Percentiles rank a stretch among this genome's conserved stretches.
These are phyloP conservation scores for Argentina silus DNA, from an alignment of 2,797 vertebrate genomes.

Conservation along the genomic window DNA sequence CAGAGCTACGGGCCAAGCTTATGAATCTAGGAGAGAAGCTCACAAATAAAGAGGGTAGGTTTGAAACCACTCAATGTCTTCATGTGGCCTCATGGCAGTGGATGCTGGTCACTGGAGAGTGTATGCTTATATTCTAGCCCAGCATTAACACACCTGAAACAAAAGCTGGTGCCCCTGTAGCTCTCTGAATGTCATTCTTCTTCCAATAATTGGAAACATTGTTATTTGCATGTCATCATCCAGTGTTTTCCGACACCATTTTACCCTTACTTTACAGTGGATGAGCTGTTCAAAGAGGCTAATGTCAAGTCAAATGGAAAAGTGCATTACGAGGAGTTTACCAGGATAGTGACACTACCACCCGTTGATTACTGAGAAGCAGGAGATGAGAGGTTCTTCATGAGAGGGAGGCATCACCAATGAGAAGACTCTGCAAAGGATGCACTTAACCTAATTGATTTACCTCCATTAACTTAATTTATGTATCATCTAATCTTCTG, in stretches of 20 bases:
- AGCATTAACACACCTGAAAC: no score
- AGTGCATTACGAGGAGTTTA: conserved; percentile 87
- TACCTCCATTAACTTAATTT: neutral
- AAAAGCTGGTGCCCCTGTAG: no score
- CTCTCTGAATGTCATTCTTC: no score
- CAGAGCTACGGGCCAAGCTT: conserved; percentile 90
- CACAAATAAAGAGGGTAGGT: conserved; percentile 87
- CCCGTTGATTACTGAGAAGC: conserved; percentile 78
- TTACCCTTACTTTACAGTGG: conserved; percentile 75
- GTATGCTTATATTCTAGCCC: no score
- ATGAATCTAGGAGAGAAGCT: conserved; percentile 91
- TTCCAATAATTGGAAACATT: no score
- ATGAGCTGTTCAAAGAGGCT: conserved; percentile 88
- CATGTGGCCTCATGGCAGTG: no score
- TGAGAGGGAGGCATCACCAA: neutral
- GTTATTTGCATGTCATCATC: no score
- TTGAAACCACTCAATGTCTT: no score
- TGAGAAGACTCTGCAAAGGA: neutral
- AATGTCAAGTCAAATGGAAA: conserved; percentile 80
- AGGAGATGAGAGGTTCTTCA: no score
- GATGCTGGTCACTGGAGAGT: no score
- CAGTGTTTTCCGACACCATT: no score
- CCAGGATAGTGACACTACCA: conserved; percentile 82
- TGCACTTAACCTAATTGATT: neutral
- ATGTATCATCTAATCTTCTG: neutral